Evolutionary conservation across 2,797 vertebrate genomes (phyloP), one percentile per base, ranked within the genome.

Genomic region (Orientallactaga sibirica): DNA sequence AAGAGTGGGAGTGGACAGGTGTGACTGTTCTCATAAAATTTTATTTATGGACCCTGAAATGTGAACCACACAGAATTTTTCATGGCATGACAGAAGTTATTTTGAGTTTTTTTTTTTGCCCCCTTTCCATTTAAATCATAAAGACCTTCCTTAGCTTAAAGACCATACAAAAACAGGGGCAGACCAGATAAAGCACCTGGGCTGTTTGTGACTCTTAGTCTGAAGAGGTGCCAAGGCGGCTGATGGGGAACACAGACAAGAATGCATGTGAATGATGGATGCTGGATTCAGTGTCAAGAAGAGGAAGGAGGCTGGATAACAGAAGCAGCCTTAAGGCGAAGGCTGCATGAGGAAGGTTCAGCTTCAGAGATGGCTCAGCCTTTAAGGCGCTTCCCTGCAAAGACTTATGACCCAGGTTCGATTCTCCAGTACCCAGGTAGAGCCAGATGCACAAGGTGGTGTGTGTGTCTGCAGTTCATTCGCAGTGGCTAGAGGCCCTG

Each of bases 231-330:
- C 25, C 86, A 24, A 76, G n/a, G 12, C 18, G 79, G 71, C 71
- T 1, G 41, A 33, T 25, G 67, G 41, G 75, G n/a, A 81, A 79
- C 62, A 79, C 18, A 29, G 12, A n/a, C 11, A 37, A 52, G 29
- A 2, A 5, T 0, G 0, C 2, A 10, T 16, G 0, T 0, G 5
- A 25, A 7, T 3, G 7, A 1, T 1, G 22, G 20, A 12, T 9
- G 12, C 3, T 62, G 22, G 7, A 37, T 64, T 1, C 29, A 29
- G 25, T 1, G 11, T 8, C 64, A 7, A 9, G 62, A 76, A 41
- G 61, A 37, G 25, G 22, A 62, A 8, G 15, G 37, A 67, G n/a
- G 5, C 0, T 33, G 58, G 70, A 22, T 48, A 18, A 43, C 2
- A 2, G 7, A 58, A 43, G 6, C 0, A 3, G 1, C 11, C 19